A percentile compares a stretch with the other conserved stretches of the same genome.
These are phyloP conservation scores for Girardinus metallicus DNA, from an alignment of 2,797 vertebrate genomes.

Conservation along the genomic window DNA sequence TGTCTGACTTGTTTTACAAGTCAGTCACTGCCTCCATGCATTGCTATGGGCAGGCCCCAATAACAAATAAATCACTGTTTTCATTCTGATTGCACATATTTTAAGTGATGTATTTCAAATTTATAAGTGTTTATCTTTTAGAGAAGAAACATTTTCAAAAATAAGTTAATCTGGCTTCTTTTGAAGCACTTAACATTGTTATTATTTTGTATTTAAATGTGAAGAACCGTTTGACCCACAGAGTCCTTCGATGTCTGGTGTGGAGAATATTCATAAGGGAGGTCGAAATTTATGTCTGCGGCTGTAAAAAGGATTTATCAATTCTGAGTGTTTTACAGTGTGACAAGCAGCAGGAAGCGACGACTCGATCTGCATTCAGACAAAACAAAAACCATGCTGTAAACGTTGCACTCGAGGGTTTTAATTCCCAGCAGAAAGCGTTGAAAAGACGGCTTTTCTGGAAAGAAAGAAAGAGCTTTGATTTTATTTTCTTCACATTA, in stretches of 20 bases:
- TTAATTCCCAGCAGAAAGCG: constrained; percentile 1
- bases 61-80: not conserved
- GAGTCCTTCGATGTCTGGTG: not conserved
- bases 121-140: too few species aligned
- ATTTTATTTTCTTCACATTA: constrained; percentile 27
- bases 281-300: not conserved
- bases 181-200: not conserved
- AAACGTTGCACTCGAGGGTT: not conserved
- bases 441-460: constrained; percentile 1
- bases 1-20: too few species aligned
- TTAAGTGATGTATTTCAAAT: not conserved
- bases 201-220: not conserved
- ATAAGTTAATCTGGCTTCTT: not conserved
- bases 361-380: constrained; percentile 18
- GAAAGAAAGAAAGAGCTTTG: constrained; percentile 11
- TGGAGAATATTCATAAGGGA: not conserved
- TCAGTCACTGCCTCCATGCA: too few species aligned
- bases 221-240: not conserved
- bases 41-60: too few species aligned
- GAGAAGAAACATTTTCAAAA: not conserved
- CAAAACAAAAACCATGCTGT: not conserved
- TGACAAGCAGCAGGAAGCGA: constrained; percentile 5
- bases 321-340: constrained; percentile 33
- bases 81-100: not conserved
- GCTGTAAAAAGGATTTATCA: constrained; percentile 18